These are phyloP conservation scores for Ceratosolen solmsi DNA, from an alignment of 1,140 invertebrate genomes.

Conservation along the genomic window DNA sequence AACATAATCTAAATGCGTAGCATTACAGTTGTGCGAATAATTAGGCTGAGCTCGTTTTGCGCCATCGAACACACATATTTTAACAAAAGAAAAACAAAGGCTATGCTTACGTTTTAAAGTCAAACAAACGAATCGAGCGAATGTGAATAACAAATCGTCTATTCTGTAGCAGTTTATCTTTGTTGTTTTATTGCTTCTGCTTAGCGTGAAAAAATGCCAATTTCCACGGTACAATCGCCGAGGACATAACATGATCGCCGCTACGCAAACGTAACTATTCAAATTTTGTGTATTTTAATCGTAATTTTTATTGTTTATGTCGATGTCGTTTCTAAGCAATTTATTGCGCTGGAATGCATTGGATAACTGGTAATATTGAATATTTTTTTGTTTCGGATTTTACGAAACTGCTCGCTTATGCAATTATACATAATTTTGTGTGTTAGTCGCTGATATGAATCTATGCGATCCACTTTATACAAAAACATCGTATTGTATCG, in stretches of 20 bases:
- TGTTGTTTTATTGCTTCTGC: neutral
- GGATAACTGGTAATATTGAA: too few relatives aligned
- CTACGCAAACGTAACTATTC: neutral
- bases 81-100: too few relatives aligned
- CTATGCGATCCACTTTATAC: neutral
- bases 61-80: too few relatives aligned
- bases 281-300: neutral
- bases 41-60: too few relatives aligned
- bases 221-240: neutral
- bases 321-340: neutral
- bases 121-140: too few relatives aligned
- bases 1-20: too few relatives aligned
- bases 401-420: neutral
- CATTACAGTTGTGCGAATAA: too few relatives aligned
- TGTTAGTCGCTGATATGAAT: neutral
- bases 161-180: neutral
- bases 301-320: conserved; percentile 12
- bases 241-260: neutral
- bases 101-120: too few relatives aligned
- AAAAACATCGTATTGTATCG: neutral
- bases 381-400: neutral
- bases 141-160: neutral
- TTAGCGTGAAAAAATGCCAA: neutral
- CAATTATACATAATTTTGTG: neutral
- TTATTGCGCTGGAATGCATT: too few relatives aligned